A percentile compares a stretch with the other conserved stretches of the same genome.
Conservation (phyloP, 2,888 invertebrate species). For the Sinhomidia bicolor region DNA sequence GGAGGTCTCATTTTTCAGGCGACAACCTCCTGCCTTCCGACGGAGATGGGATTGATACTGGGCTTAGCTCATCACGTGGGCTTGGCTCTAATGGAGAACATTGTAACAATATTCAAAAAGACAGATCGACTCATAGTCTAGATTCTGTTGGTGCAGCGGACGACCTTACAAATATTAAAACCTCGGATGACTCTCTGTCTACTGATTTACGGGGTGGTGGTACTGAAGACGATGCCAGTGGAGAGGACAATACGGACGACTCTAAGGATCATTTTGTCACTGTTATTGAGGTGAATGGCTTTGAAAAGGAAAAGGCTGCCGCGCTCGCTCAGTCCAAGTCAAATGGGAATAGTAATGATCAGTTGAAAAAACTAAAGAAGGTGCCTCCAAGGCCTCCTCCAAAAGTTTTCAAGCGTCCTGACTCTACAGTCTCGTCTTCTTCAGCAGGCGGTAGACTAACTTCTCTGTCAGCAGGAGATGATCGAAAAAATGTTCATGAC, state of each 20-base stretch:
- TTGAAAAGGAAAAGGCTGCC: slow-evolving; percentile 81
- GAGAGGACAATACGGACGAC: slow-evolving; percentile 76
- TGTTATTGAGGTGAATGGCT: slow-evolving; percentile 93
- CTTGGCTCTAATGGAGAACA: slow-evolving; percentile 18
- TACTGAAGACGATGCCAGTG: slow-evolving; percentile 81
- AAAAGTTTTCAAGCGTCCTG: slow-evolving; percentile 81
- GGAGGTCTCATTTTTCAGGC: slow-evolving; percentile 75
- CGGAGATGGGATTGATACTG: slow-evolving; percentile 1
- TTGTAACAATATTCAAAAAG: slow-evolving; percentile 54
- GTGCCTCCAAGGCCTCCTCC: slow-evolving; percentile 82
- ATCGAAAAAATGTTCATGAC: slow-evolving; percentile 48
- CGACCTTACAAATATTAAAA: slow-evolving; percentile 61
- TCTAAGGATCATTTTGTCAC: slow-evolving; percentile 88
- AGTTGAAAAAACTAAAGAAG: slow-evolving; percentile 79
- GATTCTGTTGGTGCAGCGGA: slow-evolving; percentile 64
- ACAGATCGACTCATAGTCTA: slow-evolving; percentile 61
- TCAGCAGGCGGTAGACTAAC: slow-evolving; percentile 45
- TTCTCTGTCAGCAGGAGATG: slow-evolving; percentile 44
- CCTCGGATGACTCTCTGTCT: slow-evolving; percentile 62
- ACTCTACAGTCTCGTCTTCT: background rate
- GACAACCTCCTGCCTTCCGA: slow-evolving; percentile 19
- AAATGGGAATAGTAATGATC: slow-evolving; percentile 64
- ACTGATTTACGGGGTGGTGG: slow-evolving; percentile 43
- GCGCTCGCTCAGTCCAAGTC: slow-evolving; percentile 74
- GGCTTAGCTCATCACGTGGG: background rate